These are phyloP conservation scores for Lamellibrachia luymesi DNA, from an alignment of 1,140 invertebrate species.

Conservation along the genomic window DNA sequence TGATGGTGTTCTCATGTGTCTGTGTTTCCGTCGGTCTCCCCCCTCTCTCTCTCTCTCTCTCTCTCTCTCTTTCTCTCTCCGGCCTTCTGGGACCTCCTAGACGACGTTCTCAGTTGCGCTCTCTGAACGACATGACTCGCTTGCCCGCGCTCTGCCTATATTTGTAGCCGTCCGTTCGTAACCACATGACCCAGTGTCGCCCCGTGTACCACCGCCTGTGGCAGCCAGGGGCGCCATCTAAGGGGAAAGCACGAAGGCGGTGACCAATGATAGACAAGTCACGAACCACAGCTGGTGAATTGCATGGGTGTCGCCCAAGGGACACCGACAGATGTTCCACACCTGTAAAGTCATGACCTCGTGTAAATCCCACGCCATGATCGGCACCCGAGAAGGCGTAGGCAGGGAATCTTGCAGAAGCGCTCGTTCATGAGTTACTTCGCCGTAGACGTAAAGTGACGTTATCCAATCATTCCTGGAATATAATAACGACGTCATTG, in stretches of 20 bases:
- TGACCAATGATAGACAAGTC: not conserved
- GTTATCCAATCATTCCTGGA: not conserved
- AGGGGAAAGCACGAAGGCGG: not conserved
- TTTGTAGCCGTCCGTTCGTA: not conserved
- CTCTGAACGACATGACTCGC: not conserved
- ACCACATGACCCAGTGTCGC: not conserved
- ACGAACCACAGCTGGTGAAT: not conserved
- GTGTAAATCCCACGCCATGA: not conserved
- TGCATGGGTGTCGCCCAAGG: not conserved
- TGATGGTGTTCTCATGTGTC: not conserved
- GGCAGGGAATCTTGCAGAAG: not conserved
- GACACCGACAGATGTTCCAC: not conserved
- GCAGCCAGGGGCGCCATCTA: not conserved
- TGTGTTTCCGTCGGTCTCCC: not conserved
- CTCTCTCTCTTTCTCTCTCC: slow-evolving; percentile 10
- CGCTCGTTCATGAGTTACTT: not conserved
- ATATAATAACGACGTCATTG: not conserved
- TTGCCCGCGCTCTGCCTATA: not conserved
- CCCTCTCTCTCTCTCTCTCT: not conserved
- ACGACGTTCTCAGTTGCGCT: not conserved
- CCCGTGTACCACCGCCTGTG: not conserved
- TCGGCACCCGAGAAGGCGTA: not conserved
- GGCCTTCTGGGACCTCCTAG: not conserved
- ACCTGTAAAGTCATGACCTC: not conserved
- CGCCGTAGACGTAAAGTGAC: not conserved